Evolutionary conservation across 2,113 vertebrate species (phyloP).

Genomic region (Ophthalmolycus amberensis): DNA sequence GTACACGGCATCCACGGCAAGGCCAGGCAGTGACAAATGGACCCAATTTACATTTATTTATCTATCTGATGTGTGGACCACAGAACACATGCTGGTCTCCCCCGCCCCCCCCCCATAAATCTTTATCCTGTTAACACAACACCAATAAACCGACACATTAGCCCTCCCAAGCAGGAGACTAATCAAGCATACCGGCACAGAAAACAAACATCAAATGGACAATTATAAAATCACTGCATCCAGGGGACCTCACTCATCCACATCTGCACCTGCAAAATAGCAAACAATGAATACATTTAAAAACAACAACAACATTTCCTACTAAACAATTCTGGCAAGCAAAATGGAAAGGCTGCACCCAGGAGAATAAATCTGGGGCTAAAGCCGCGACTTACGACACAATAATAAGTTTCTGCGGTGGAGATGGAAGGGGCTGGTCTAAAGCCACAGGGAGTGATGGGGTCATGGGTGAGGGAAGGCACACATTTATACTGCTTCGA

Average conservation of each 20-base stretch:
- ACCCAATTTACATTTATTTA: constrained; percentile 78
- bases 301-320: constrained; percentile 2
- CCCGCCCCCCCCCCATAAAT: constrained; percentile 72
- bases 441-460: constrained; percentile 47
- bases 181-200: constrained; percentile 57
- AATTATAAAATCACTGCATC: constrained; percentile 52
- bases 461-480: constrained; percentile 53
- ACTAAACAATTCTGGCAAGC: constrained; percentile 35
- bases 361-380: constrained; percentile 49
- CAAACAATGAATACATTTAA: neutral
- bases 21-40: constrained; percentile 73
- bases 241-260: constrained; percentile 22
- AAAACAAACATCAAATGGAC: constrained; percentile 50
- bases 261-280: constrained; percentile 38
- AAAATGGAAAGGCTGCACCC: constrained; percentile 40
- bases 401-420: constrained; percentile 63
- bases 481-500: constrained; percentile 68
- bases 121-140: constrained; percentile 76
- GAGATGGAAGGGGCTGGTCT: constrained; percentile 41
- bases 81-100: constrained; percentile 59
- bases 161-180: constrained; percentile 55
- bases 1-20: constrained; percentile 43
- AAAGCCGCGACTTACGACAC: constrained; percentile 54
- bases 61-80: constrained; percentile 67
- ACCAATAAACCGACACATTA: constrained; percentile 73